Conservation (phyloP, 2,113 vertebrate genomes). For the Balaeniceps rex region DNA sequence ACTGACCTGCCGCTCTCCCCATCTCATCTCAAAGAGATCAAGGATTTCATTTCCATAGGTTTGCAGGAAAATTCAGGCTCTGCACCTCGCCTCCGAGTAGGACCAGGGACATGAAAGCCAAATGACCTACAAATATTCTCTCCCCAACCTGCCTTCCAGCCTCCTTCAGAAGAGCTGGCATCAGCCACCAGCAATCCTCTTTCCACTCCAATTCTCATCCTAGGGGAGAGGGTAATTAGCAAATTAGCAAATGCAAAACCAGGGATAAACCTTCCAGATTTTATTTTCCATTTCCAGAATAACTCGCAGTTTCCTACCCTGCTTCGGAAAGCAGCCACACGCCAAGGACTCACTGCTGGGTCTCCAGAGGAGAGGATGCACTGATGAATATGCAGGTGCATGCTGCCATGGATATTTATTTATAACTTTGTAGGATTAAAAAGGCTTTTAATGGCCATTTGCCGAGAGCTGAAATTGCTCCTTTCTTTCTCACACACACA, state of each 20-base stretch:
- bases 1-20: neutral
- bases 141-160: neutral
- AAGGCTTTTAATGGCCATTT: slow-evolving; percentile 23
- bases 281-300: neutral
- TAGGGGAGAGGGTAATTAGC: neutral
- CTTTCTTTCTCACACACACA: neutral
- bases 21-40: neutral
- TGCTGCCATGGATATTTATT: neutral
- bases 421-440: slow-evolving; percentile 1
- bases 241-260: neutral
- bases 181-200: neutral
- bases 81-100: neutral
- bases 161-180: neutral
- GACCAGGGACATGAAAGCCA: neutral
- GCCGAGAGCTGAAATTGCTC: neutral
- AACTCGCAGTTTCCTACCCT: neutral
- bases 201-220: neutral
- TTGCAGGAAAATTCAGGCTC: neutral
- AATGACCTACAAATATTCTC: neutral
- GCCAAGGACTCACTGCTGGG: neutral
- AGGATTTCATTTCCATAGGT: neutral
- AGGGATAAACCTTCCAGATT: neutral
- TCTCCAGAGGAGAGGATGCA: neutral
- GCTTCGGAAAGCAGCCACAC: neutral
- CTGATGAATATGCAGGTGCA: neutral